Conservation (phyloP, 2,113 vertebrate species). For the Rhynchomys soricoides region DNA sequence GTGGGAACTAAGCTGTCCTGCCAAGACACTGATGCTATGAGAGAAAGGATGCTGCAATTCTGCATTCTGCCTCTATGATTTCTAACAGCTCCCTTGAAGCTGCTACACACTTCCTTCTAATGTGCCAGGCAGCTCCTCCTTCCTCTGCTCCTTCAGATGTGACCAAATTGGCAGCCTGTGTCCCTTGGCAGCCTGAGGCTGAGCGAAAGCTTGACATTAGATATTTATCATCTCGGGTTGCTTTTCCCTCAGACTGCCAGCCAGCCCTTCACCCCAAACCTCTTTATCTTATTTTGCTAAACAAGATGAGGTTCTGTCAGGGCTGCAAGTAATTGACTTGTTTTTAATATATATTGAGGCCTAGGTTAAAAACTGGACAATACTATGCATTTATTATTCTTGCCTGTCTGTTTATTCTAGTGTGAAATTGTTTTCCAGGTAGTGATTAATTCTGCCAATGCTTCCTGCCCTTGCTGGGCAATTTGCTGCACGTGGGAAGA, state of each 20-base stretch:
- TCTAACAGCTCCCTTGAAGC: background rate
- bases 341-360: conserved; percentile 60
- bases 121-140: background rate
- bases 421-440: conserved; percentile 87
- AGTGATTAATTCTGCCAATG: conserved; percentile 78
- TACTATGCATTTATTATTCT: conserved; percentile 60
- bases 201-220: background rate
- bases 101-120: background rate
- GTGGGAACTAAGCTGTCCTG: background rate
- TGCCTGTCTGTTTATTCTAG: conserved; percentile 82
- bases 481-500: conserved; percentile 62
- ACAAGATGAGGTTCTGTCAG: conserved; percentile 27
- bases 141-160: background rate
- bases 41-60: background rate
- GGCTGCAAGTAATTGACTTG: conserved; percentile 57
- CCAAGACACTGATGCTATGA: background rate
- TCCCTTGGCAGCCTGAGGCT: background rate
- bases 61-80: background rate
- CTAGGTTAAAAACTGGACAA: conserved; percentile 66
- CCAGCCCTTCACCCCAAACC: background rate
- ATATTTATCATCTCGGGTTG: conserved; percentile 21
- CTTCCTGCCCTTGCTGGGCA: conserved; percentile 40
- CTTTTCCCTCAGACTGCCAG: background rate
- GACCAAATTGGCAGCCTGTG: background rate
- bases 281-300: conserved; percentile 60